Evolutionary conservation across 2,888 invertebrate species (phyloP), one percentile per base, ranked within the genome.

Genomic region (Rhorus exstirpatorius): DNA sequence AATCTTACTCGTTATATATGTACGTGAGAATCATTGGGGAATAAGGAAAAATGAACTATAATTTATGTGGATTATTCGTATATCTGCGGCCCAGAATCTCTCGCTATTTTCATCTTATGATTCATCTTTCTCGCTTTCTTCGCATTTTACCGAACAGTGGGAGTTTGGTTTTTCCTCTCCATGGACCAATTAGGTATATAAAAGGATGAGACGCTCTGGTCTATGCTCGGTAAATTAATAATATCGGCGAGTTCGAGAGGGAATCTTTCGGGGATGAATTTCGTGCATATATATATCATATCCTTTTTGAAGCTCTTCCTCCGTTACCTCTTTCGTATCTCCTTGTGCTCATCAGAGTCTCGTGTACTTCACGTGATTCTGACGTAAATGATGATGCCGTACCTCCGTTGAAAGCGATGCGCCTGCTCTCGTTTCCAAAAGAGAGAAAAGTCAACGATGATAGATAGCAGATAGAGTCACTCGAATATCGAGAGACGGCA

Each of bases 141-240:
- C 19, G n/a, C n/a, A n/a, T n/a, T n/a, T n/a, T n/a, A 51, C 21
- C 12, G 19, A 8, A 8, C 38, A 8, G 6, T 7, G 10, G 4
- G 53, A 53, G 17, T 31, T 65, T 46, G 46, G 46, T 46, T 17
- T 65, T 3, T 8, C 6, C 26, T 26, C 46, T 26, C 63, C 26
- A 46, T 46, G 46, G 46, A 10, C 2, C 17, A 26, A 63, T 65
- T 44, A 63, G n/a, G n/a, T 14, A 61, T n/a, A 41, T n/a, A n/a
- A n/a, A n/a, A n/a, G 2, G 26, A 65, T 65, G 10, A 46, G 44
- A 46, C 7, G 14, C 10, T 65, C 46, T 6, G 24, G 8, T 65
- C 14, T 10, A 17, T 31, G 3, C 46, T 46, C 3, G 10, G 24
- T 26, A 65, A 65, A 46, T 46, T 26, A 7, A 44, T 61, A 24